Percentiles rank a stretch among this genome's conserved stretches.
phyloP scores from a whole-genome alignment of 2,888 invertebrate species.

The Cephonodes hylas region DNA sequence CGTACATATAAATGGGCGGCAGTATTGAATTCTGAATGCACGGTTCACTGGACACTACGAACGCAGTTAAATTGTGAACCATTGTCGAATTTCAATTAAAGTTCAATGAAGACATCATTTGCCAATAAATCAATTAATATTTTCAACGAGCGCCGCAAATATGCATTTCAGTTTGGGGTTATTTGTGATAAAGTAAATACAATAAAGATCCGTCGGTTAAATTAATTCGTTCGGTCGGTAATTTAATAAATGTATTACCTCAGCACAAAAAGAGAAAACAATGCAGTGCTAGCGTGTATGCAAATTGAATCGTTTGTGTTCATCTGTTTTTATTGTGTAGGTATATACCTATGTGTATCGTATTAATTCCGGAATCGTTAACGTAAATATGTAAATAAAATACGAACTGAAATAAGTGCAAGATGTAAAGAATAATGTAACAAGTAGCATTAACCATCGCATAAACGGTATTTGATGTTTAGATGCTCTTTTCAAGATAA shows the following conservation, averaged over 20 bases:
- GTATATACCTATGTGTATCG: no score
- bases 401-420: not conserved
- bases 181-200: constrained; percentile 31
- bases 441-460: not conserved
- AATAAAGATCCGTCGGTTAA: constrained; percentile 18
- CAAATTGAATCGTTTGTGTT: not conserved
- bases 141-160: constrained; percentile 34
- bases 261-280: not conserved
- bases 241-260: not conserved
- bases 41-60: constrained; percentile 40
- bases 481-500: constrained; percentile 35
- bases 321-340: not conserved
- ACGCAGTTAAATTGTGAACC: constrained; percentile 40
- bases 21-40: constrained; percentile 38
- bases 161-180: constrained; percentile 31
- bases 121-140: constrained; percentile 43
- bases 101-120: constrained; percentile 49
- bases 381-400: not conserved
- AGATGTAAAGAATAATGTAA: not conserved
- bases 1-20: constrained; percentile 13
- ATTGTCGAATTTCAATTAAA: constrained; percentile 50
- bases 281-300: not conserved
- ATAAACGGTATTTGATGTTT: not conserved
- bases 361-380: not conserved
- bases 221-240: not conserved